phyloP scores from a whole-genome alignment of 2,888 invertebrate species.

The Aproaerema taeniolella region DNA sequence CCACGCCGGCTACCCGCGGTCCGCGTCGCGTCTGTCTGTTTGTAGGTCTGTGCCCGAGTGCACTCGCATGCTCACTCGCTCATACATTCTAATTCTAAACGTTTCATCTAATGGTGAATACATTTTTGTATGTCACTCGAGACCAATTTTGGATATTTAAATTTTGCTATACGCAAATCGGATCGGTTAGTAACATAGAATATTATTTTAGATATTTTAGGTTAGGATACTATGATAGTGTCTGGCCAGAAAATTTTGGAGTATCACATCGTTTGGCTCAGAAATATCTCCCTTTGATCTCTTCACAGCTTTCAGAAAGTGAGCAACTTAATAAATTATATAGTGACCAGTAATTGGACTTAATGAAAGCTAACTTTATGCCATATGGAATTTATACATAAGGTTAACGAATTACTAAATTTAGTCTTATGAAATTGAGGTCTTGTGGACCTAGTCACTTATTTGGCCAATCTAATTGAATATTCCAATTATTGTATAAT shows the following conservation, averaged over 20 bases:
- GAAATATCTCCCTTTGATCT: slow-evolving; percentile 76
- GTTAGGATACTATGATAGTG: slow-evolving; percentile 77
- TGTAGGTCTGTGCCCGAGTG: background rate
- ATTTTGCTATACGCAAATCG: slow-evolving; percentile 63
- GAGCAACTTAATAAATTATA: slow-evolving; percentile 71
- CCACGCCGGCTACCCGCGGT: too few relatives aligned
- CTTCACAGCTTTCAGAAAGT: slow-evolving; percentile 76
- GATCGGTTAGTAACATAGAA: slow-evolving; percentile 69
- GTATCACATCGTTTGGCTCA: slow-evolving; percentile 77
- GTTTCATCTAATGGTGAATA: slow-evolving; percentile 64
- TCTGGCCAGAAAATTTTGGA: slow-evolving; percentile 77
- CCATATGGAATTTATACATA: slow-evolving; percentile 77
- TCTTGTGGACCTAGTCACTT: slow-evolving; percentile 74
- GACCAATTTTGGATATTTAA: slow-evolving; percentile 73
- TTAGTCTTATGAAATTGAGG: slow-evolving; percentile 72
- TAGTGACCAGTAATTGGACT: slow-evolving; percentile 67
- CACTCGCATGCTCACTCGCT: background rate
- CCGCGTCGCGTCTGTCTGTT: too few relatives aligned
- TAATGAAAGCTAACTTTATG: slow-evolving; percentile 77
- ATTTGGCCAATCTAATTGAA: slow-evolving; percentile 74
- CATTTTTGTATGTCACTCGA: slow-evolving; percentile 68
- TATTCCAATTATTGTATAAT: slow-evolving; percentile 77
- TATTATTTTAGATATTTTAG: slow-evolving; percentile 75
- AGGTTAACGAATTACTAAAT: slow-evolving; percentile 78
- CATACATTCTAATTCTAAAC: slow-evolving; percentile 22